These are phyloP conservation scores for Enhydra lutris DNA, from an alignment of 2,113 vertebrate genomes.

Conservation along the genomic window DNA sequence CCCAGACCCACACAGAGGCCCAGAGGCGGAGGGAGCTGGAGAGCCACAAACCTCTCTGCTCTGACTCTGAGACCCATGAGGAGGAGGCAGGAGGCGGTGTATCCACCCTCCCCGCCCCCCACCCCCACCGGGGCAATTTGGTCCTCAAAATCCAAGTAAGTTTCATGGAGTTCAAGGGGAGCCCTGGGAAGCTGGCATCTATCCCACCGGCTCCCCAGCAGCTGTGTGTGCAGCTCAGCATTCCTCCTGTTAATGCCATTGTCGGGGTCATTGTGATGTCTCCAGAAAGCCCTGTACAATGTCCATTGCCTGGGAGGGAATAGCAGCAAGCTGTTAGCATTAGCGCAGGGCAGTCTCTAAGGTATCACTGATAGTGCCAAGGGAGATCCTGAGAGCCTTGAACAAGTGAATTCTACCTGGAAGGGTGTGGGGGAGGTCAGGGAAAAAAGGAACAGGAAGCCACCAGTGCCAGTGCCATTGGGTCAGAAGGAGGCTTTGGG, in stretches of 20 bases:
- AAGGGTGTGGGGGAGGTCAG: background rate
- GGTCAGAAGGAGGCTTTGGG: background rate
- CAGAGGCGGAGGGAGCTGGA: background rate
- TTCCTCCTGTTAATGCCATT: background rate
- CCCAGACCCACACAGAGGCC: background rate
- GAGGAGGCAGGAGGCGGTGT: rapidly evolving
- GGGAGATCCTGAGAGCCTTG: too few relatives aligned
- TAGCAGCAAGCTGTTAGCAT: background rate
- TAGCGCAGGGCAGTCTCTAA: background rate
- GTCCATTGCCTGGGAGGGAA: background rate
- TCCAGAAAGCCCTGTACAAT: background rate
- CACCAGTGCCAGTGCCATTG: background rate
- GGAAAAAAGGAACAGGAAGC: background rate
- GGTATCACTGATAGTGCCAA: background rate
- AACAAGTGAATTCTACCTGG: background rate
- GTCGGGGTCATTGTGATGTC: background rate
- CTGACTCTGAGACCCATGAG: background rate
- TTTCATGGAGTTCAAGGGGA: background rate
- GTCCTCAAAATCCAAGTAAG: background rate
- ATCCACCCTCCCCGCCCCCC: background rate
- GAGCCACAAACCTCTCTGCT: rapidly evolving
- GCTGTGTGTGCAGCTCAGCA: background rate
- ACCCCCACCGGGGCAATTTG: background rate
- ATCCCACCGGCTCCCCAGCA: background rate
- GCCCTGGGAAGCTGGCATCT: background rate